A percentile compares a stretch with the other conserved stretches of the same genome.
Conservation (phyloP, 2,113 vertebrate species). For the Macaca nemestrina region DNA sequence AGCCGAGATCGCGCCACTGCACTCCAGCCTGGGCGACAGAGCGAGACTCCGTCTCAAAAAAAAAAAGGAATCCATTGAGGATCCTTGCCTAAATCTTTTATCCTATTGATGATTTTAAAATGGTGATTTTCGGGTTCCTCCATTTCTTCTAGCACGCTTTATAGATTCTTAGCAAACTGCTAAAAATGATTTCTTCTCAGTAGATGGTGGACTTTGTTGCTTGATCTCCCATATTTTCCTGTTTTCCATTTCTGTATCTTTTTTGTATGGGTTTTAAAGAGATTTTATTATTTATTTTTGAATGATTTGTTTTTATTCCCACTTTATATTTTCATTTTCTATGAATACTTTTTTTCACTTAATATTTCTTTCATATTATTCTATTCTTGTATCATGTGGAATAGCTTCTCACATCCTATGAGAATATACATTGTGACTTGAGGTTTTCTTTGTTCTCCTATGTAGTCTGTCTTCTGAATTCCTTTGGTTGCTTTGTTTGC, state of each 20-base stretch:
- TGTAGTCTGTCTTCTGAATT: not conserved
- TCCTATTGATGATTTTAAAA: not conserved
- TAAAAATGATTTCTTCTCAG: not conserved
- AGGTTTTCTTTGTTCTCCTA: not conserved
- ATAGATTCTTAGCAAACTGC: not conserved
- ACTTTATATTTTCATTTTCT: slow-evolving; percentile 3
- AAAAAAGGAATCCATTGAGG: not conserved
- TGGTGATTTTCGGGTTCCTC: not conserved
- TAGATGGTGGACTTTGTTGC: not conserved
- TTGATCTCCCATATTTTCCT: not conserved
- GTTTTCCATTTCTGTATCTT: not conserved
- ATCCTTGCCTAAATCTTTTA: not conserved
- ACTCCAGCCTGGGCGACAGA: too few species aligned
- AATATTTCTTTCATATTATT: not conserved
- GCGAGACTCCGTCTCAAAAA: too few species aligned
- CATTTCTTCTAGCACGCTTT: not conserved
- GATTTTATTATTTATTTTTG: not conserved
- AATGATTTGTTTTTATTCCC: not conserved
- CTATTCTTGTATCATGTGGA: not conserved
- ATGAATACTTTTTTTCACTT: not conserved
- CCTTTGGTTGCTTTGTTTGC: not conserved
- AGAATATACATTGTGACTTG: not conserved
- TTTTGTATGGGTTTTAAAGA: not conserved
- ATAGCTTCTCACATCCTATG: not conserved
- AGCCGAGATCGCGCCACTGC: too few species aligned